A percentile compares a stretch with the other conserved stretches of the same genome.
Evolutionary conservation across 1,140 invertebrate genomes (phyloP).

Genomic region (Pygmarrhopalites habei): DNA sequence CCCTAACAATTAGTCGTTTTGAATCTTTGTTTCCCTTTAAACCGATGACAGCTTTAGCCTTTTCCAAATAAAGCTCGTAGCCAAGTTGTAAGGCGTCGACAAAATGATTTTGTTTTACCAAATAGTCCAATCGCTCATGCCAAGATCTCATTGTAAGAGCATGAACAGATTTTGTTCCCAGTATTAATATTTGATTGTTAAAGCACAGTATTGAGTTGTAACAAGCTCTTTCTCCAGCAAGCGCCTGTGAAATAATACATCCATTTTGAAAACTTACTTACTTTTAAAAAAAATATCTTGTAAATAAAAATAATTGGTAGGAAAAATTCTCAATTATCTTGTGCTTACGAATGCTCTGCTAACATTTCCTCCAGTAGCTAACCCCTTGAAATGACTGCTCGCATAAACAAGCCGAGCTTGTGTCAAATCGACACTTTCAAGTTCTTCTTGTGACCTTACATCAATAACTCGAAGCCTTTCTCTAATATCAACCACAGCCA

Average conservation of each 20-base stretch:
- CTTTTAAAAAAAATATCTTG: constrained; percentile 6
- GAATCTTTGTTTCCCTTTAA: constrained; percentile 52
- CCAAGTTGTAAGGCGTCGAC: constrained; percentile 58
- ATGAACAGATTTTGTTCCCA: constrained; percentile 75
- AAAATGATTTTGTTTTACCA: constrained; percentile 58
- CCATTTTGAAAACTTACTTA: too few relatives aligned
- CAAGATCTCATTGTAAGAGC: constrained; percentile 72
- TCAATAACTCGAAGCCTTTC: constrained; percentile 83
- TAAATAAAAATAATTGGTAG: constrained; percentile 1
- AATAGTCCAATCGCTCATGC: constrained; percentile 65
- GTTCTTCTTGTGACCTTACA: constrained; percentile 73
- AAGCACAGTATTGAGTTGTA: constrained; percentile 80
- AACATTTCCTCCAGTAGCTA: constrained; percentile 70
- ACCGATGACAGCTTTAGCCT: constrained; percentile 59
- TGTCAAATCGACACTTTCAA: constrained; percentile 74
- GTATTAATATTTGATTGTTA: constrained; percentile 70
- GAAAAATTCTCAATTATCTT: not conserved
- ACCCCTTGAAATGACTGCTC: constrained; percentile 83
- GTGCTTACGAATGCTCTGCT: constrained; percentile 57
- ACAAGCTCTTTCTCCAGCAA: constrained; percentile 75
- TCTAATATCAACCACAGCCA: constrained; percentile 74
- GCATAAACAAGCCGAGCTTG: constrained; percentile 81
- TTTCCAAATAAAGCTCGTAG: constrained; percentile 61
- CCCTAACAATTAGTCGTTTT: constrained; percentile 53
- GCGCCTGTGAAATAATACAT: constrained; percentile 52